A percentile compares a stretch with the other conserved stretches of the same genome.
These are phyloP conservation scores for Drosophila birchii DNA, from an alignment of 2,888 invertebrate genomes.

Conservation along the genomic window DNA sequence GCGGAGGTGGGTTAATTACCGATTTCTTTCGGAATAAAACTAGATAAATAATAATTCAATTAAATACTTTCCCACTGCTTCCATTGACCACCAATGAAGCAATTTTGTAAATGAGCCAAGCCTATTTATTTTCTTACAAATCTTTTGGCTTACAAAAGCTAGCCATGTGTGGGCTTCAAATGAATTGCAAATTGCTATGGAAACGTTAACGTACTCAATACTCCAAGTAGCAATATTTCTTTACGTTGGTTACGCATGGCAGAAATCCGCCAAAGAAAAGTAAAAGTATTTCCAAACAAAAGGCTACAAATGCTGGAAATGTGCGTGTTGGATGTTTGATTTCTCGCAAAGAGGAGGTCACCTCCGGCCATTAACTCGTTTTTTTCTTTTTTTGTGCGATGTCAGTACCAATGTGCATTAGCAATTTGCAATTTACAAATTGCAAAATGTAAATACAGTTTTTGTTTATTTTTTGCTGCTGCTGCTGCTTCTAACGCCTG, in stretches of 20 bases:
- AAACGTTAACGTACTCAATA: constrained; percentile 43
- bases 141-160: constrained; percentile 23
- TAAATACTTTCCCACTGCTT: constrained; percentile 4
- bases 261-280: constrained; percentile 56
- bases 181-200: constrained; percentile 45
- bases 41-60: not conserved
- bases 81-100: constrained; percentile 22
- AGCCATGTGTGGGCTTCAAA: constrained; percentile 38
- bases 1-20: constrained; percentile 7
- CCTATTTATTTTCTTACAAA: constrained; percentile 25
- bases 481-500: constrained; percentile 6
- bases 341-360: constrained; percentile 28
- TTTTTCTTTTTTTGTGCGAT: constrained; percentile 34
- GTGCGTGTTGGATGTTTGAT: constrained; percentile 63
- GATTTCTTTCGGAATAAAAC: not conserved
- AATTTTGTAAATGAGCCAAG: constrained; percentile 15
- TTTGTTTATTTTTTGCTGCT: constrained; percentile 21
- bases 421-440: constrained; percentile 7
- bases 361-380: constrained; percentile 61
- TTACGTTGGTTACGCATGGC: constrained; percentile 65
- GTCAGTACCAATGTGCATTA: constrained; percentile 1
- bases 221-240: constrained; percentile 30
- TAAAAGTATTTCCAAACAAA: constrained; percentile 59
- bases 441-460: constrained; percentile 22
- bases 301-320: constrained; percentile 44